Percentiles rank a stretch among this genome's conserved stretches.
Conservation (phyloP, 2,113 vertebrate genomes). For the Pristiophorus japonicus region DNA sequence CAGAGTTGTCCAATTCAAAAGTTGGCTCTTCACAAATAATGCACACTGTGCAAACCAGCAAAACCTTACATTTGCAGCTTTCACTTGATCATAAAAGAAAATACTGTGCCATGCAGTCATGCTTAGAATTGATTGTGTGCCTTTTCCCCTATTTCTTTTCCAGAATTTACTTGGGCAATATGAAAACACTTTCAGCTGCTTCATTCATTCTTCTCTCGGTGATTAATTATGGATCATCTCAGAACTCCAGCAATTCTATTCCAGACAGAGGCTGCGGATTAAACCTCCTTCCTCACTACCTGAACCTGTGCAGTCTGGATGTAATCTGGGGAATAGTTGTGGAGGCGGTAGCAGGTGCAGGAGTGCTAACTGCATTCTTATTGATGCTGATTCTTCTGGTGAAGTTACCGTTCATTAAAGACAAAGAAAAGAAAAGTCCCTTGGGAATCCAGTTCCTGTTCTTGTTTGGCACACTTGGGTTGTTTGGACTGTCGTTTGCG, state of each 20-base stretch:
- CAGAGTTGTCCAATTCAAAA: not conserved
- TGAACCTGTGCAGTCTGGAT: constrained; percentile 88
- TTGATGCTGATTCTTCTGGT: constrained; percentile 77
- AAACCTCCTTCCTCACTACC: constrained; percentile 75
- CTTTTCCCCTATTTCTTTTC: constrained; percentile 28
- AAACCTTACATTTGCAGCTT: not conserved
- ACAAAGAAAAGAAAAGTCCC: constrained; percentile 80
- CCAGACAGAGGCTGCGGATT: constrained; percentile 71
- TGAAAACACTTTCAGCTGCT: constrained; percentile 56
- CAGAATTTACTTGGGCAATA: constrained; percentile 52
- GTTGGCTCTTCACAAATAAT: not conserved
- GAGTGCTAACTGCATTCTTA: constrained; percentile 71
- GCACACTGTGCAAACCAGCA: no score
- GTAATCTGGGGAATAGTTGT: constrained; percentile 88
- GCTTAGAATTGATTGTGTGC: constrained; percentile 31
- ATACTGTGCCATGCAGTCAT: not conserved
- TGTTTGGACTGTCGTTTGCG: constrained; percentile 84
- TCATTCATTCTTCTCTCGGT: constrained; percentile 68
- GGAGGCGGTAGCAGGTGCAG: constrained; percentile 74
- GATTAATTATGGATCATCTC: constrained; percentile 58
- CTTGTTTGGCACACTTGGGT: constrained; percentile 75
- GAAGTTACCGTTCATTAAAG: constrained; percentile 78
- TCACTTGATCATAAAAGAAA: not conserved
- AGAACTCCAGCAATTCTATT: constrained; percentile 61
- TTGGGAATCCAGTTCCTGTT: constrained; percentile 82